Percentiles rank a stretch among this genome's conserved stretches.
These are phyloP conservation scores for Laterallus jamaicensis DNA, from an alignment of 2,113 vertebrate genomes.

Conservation along the genomic window DNA sequence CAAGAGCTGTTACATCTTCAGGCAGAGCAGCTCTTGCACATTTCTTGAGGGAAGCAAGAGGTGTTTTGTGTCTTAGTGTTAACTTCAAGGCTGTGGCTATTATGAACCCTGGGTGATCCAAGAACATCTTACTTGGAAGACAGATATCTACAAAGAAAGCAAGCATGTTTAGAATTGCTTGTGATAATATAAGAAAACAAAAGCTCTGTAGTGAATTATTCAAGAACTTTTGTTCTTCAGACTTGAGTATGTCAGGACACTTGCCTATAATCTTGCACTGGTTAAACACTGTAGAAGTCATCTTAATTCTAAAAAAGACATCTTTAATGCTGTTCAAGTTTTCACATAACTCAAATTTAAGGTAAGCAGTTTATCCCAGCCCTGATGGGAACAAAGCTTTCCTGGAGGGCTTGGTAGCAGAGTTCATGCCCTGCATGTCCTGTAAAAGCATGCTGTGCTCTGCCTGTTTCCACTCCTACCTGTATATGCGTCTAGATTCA, in stretches of 20 bases:
- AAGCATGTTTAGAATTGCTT: background rate
- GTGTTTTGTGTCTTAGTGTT: background rate
- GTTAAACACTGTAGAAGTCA: background rate
- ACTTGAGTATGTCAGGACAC: background rate
- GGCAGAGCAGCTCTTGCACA: background rate
- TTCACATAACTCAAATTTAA: background rate
- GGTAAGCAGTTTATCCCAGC: background rate
- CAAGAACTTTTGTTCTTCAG: background rate
- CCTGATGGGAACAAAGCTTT: background rate
- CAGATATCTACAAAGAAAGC: background rate
- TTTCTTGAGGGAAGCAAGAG: background rate
- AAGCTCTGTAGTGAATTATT: background rate
- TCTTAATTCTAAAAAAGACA: background rate
- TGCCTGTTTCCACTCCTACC: background rate
- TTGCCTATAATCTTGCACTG: background rate
- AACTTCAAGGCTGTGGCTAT: background rate
- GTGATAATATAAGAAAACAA: background rate
- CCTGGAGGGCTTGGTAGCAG: background rate
- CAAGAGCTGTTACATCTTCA: background rate
- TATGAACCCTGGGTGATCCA: background rate
- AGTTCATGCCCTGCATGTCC: background rate
- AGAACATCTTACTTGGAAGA: background rate
- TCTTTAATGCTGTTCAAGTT: background rate
- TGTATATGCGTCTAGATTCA: rapidly evolving
- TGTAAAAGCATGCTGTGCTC: background rate